A percentile compares a stretch with the other conserved stretches of the same genome.
Conservation (phyloP, 1,140 invertebrate species). For the Heliconius hewitsoni region DNA sequence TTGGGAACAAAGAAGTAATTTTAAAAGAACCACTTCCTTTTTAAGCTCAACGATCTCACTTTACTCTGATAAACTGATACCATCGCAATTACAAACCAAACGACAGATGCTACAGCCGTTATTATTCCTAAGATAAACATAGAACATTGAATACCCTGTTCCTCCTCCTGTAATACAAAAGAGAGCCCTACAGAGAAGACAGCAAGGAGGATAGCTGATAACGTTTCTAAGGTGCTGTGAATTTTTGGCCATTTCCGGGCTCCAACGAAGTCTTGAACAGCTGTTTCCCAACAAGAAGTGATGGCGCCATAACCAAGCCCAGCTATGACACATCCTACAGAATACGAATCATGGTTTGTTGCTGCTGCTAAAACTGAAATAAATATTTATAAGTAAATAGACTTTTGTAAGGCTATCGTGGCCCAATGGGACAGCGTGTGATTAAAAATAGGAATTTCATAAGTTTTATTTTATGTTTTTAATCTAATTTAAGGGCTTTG, state of each 20-base stretch:
- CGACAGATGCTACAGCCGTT: constrained; percentile 47
- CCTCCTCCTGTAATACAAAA: constrained; percentile 45
- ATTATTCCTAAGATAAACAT: constrained; percentile 61
- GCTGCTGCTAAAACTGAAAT: constrained; percentile 65
- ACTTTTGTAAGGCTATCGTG: background rate
- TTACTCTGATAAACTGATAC: constrained; percentile 62
- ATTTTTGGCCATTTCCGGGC: constrained; percentile 71
- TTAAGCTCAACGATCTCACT: constrained; percentile 53
- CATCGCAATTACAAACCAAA: constrained; percentile 59
- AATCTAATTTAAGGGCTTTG: too few relatives aligned
- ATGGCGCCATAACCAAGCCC: constrained; percentile 69
- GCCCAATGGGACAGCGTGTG: too few relatives aligned
- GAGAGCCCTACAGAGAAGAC: constrained; percentile 53
- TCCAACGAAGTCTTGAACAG: constrained; percentile 69
- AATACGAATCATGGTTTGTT: constrained; percentile 60
- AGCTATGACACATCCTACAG: constrained; percentile 66
- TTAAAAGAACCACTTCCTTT: constrained; percentile 42
- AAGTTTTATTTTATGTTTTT: background rate
- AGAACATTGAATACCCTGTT: constrained; percentile 52
- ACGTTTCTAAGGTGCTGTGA: constrained; percentile 67
- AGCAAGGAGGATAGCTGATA: constrained; percentile 54
- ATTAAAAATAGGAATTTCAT: too few relatives aligned
- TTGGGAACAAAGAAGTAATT: background rate
- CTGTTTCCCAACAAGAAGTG: constrained; percentile 63
- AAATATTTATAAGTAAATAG: background rate